Evolutionary conservation across 2,797 vertebrate species (phyloP).

Genomic region (Phoebastria nigripes): DNA sequence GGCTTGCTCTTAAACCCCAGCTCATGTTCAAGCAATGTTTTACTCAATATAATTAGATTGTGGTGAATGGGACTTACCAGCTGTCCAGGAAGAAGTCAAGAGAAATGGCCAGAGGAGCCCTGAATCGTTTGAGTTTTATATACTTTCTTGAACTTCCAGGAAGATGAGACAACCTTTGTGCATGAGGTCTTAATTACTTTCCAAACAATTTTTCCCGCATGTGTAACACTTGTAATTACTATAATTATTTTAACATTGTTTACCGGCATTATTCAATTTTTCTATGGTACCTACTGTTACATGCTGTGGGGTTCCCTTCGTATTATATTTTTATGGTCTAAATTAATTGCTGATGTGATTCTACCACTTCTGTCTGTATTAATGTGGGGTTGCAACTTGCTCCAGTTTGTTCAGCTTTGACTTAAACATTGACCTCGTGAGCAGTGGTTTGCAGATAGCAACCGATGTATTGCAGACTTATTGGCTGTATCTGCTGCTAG

Average conservation of each 20-base stretch:
- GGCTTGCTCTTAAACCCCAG: background rate
- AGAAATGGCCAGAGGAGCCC: background rate
- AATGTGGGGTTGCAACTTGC: fast-evolving
- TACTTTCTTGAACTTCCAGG: background rate
- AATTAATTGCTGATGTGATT: background rate
- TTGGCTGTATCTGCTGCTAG: background rate
- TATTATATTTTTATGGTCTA: background rate
- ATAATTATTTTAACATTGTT: slow-evolving; percentile 18
- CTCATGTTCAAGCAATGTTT: fast-evolving
- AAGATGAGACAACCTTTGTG: background rate
- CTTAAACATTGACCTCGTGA: background rate
- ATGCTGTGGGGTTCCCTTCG: background rate
- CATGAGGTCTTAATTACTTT: background rate
- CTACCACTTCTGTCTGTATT: background rate
- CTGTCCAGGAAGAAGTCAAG: background rate
- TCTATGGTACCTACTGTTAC: background rate
- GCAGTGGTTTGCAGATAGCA: background rate
- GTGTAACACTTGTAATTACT: slow-evolving; percentile 31
- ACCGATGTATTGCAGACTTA: background rate
- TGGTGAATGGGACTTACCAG: background rate
- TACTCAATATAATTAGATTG: fast-evolving
- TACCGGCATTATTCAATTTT: background rate
- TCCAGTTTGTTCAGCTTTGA: background rate
- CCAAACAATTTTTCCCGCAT: slow-evolving; percentile 23
- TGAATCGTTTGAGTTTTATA: slow-evolving; percentile 19